Evolutionary conservation across 2,797 vertebrate genomes (phyloP).

Genomic region (Capromys pilorides): DNA sequence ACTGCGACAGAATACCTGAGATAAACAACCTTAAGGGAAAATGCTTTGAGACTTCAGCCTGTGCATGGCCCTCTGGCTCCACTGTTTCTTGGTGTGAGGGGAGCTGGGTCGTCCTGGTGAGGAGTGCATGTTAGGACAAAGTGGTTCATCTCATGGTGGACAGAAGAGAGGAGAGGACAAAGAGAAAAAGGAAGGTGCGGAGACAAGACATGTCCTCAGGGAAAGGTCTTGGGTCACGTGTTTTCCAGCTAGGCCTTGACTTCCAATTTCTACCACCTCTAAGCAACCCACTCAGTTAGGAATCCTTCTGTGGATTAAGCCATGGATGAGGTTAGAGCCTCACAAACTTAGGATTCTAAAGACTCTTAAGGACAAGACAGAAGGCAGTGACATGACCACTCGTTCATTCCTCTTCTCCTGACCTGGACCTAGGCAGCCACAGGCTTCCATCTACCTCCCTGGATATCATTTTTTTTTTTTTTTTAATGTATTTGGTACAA

Average conservation of each 20-base stretch:
- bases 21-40: neutral
- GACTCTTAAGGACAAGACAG: neutral
- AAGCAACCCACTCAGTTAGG: neutral
- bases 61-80: neutral
- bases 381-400: neutral
- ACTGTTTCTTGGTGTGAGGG: neutral
- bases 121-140: neutral
- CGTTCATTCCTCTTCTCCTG: neutral
- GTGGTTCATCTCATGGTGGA: neutral
- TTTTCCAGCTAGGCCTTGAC: neutral
- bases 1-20: neutral
- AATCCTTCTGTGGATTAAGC: neutral
- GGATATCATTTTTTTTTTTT: neutral
- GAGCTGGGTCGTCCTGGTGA: neutral
- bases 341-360: neutral
- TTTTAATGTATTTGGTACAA: no score
- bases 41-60: neutral
- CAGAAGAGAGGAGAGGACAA: neutral
- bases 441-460: neutral
- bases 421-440: neutral
- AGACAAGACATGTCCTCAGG: neutral
- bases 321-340: neutral
- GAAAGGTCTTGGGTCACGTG: accelerated
- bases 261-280: neutral
- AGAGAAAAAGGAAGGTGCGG: neutral